Evolutionary conservation across 2,113 vertebrate species (phyloP).

Genomic region (Lota lota): DNA sequence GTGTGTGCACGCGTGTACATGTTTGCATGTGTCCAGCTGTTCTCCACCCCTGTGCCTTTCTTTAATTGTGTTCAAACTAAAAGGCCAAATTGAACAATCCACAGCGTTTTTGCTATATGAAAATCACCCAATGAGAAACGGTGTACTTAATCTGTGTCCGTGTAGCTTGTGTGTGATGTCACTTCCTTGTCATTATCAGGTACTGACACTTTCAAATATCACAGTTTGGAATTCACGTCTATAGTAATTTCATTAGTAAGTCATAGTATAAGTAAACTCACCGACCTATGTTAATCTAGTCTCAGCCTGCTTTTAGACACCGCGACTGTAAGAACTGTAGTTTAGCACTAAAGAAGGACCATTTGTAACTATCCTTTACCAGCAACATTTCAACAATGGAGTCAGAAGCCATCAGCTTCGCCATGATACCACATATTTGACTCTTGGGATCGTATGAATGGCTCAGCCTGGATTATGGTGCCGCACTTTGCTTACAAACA

Average conservation of each 20-base stretch:
- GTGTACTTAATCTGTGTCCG: conserved; percentile 30
- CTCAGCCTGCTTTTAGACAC: conserved; percentile 22
- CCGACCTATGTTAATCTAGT: conserved; percentile 27
- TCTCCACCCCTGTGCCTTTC: conserved; percentile 65
- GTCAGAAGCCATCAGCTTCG: not conserved
- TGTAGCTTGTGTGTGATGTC: conserved; percentile 13
- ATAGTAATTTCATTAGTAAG: not conserved
- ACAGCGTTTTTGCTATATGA: conserved; percentile 2
- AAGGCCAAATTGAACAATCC: conserved; percentile 25
- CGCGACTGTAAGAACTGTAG: conserved; percentile 23
- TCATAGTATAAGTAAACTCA: conserved; percentile 12
- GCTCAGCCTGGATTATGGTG: conserved; percentile 1
- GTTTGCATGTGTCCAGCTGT: not conserved
- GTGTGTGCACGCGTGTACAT: not conserved
- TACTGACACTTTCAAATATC: conserved; percentile 21
- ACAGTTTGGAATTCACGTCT: not conserved
- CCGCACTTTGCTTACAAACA: too few species aligned
- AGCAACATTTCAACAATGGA: conserved; percentile 17
- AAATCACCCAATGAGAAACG: conserved; percentile 15
- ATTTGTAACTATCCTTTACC: conserved; percentile 26
- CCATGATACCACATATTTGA: not conserved
- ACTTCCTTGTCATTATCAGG: conserved; percentile 33
- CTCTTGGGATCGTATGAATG: conserved; percentile 12
- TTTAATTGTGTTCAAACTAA: conserved; percentile 42
- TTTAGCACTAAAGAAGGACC: conserved; percentile 28